Evolutionary conservation across 2,797 vertebrate species (phyloP).

Genomic region (Neosalanx taihuensis): DNA sequence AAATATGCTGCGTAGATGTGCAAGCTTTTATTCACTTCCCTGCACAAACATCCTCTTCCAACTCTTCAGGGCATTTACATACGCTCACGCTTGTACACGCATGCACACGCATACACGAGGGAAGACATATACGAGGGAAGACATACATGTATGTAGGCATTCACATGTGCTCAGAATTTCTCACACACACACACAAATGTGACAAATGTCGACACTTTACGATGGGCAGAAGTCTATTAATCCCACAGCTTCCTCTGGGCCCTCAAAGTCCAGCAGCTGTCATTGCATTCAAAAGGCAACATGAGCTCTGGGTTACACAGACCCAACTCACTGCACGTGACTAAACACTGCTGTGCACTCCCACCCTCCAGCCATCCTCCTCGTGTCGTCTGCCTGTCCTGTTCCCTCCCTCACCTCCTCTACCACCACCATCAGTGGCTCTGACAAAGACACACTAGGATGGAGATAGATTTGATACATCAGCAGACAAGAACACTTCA

Average conservation of each 20-base stretch:
- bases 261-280: constrained; percentile 71
- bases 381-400: neutral
- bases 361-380: constrained; percentile 25
- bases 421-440: constrained; percentile 32
- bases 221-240: constrained; percentile 49
- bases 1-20: constrained; percentile 46
- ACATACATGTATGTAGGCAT: neutral
- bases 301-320: constrained; percentile 61
- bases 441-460: constrained; percentile 22
- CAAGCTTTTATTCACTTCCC: constrained; percentile 46
- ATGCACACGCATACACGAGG: neutral
- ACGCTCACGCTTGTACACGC: neutral
- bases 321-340: constrained; percentile 56
- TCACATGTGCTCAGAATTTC: no score
- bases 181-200: constrained; percentile 33
- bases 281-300: constrained; percentile 71
- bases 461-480: constrained; percentile 28
- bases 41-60: constrained; percentile 47
- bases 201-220: constrained; percentile 60
- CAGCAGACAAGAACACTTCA: constrained; percentile 3
- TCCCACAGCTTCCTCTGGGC: constrained; percentile 50
- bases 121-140: neutral
- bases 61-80: constrained; percentile 46
- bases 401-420: constrained; percentile 39
- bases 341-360: constrained; percentile 44